Evolutionary conservation across 2,797 vertebrate genomes (phyloP).

Genomic region (Aselliscus stoliczkanus): DNA sequence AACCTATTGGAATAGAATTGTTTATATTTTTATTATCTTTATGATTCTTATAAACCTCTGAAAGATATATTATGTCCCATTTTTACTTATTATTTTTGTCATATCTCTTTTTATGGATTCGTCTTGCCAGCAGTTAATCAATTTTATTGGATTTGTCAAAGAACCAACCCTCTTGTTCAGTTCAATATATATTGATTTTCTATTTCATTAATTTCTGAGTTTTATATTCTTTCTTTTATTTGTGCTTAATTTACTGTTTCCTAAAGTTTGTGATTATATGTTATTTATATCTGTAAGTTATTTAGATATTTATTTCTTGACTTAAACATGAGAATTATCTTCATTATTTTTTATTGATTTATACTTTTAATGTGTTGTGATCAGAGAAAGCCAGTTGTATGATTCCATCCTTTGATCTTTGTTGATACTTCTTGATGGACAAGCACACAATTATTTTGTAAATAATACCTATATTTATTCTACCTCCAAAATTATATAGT

Average conservation of each 20-base stretch:
- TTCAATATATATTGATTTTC: not conserved
- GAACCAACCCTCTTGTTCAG: not conserved
- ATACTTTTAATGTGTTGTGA: not conserved
- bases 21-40: not conserved
- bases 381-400: not conserved
- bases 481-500: not conserved
- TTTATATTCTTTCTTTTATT: not conserved
- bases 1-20: not conserved
- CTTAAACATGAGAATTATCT: not conserved
- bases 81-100: not conserved
- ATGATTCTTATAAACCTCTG: not conserved
- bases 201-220: not conserved
- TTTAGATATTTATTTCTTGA: not conserved
- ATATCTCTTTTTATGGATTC: not conserved
- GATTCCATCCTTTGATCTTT: not conserved
- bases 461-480: not conserved
- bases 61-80: not conserved
- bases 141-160: not conserved
- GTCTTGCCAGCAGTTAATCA: not conserved
- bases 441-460: not conserved
- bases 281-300: not conserved
- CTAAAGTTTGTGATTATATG: not conserved
- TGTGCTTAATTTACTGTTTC: not conserved
- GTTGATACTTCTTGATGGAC: not conserved
- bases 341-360: not conserved